Evolutionary conservation across 2,113 vertebrate genomes (phyloP), one percentile per base, ranked within the genome.

Genomic region (Leptobrachium ailaonicum): DNA sequence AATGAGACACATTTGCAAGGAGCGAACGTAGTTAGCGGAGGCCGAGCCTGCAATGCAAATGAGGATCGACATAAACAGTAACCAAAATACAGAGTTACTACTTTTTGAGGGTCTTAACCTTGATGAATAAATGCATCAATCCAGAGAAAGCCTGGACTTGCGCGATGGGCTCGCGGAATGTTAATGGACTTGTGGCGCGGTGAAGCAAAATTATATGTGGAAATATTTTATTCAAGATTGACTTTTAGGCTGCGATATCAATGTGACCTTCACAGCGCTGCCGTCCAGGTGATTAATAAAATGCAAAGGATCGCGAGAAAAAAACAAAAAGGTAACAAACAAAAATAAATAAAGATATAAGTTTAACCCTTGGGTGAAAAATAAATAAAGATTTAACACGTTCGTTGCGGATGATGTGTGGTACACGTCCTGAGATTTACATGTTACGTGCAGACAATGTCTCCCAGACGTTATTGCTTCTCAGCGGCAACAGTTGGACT

Each of bases 51-150:
- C 84, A 86, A 83, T 80, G 85, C 84, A 84, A 85, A 84, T 81
- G 85, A 85, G 85, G 79, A 85, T 87, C 87, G 87, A 86, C 88
- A 86, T 85, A 86, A 88, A 60, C 78, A 83, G 83, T 83, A 89
- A 86, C 47, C 87, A 90, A 88, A 85, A 88, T 86, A 83, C 87
- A 84, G 85, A 9, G 87, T 85, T 87, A 86, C 86, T 87, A 80
- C 85, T 88, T 89, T 90, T 86, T 86, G 87, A 85, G 87, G 89
- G 87, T 83, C 89, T 90, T 89, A 89, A 89, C 89, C 89, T 88
- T 89, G 88, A 88, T 89, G 87, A 89, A 90, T 90, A 89, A 90
- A 90, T 88, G 87, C 89, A 90, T 88, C 88, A 86, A 89, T 88
- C 88, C 82, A 84, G 68, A 86, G 86, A 82, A 83, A 86, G 80